These are phyloP conservation scores for Scaptomyza hsui DNA, from an alignment of 1,140 invertebrate genomes.

Conservation along the genomic window DNA sequence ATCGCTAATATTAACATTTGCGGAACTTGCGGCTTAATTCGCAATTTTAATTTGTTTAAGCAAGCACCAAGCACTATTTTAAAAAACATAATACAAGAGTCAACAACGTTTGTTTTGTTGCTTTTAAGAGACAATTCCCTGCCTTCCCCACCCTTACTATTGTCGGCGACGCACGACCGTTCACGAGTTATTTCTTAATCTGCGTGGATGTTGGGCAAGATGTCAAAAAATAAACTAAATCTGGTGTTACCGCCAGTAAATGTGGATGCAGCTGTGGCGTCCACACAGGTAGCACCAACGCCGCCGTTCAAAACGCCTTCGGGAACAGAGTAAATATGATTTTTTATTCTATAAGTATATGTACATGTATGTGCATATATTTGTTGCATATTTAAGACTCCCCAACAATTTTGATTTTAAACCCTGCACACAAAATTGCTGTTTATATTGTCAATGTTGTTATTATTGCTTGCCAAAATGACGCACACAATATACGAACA, in stretches of 20 bases:
- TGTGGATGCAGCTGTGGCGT: conserved; percentile 88
- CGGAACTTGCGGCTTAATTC: conserved; percentile 26
- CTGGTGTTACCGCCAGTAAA: conserved; percentile 94
- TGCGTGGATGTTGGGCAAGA: conserved; percentile 71
- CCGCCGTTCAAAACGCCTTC: conserved; percentile 87
- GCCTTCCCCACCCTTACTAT: conserved; percentile 26
- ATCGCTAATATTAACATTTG: conserved; percentile 27
- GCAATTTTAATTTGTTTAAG: conserved; percentile 8
- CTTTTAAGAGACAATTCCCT: conserved; percentile 3
- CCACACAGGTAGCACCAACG: conserved; percentile 88
- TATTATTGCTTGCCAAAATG: conserved; percentile 24
- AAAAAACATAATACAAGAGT: conserved; percentile 10
- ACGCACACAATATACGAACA: conserved; percentile 22
- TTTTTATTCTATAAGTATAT: conserved; percentile 23
- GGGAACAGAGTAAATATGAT: conserved; percentile 87
- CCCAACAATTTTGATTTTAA: not conserved
- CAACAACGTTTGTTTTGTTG: not conserved
- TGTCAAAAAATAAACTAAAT: conserved; percentile 97
- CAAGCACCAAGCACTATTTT: not conserved
- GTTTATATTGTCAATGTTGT: conserved; percentile 2
- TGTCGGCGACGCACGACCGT: conserved; percentile 21
- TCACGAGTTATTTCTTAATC: conserved; percentile 23
- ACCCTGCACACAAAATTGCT: conserved; percentile 5
- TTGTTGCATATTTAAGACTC: conserved; percentile 1
- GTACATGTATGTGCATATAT: not conserved